phyloP scores from a whole-genome alignment of 64 coral and sea anemone species.

The Pocillopora verrucosa region DNA sequence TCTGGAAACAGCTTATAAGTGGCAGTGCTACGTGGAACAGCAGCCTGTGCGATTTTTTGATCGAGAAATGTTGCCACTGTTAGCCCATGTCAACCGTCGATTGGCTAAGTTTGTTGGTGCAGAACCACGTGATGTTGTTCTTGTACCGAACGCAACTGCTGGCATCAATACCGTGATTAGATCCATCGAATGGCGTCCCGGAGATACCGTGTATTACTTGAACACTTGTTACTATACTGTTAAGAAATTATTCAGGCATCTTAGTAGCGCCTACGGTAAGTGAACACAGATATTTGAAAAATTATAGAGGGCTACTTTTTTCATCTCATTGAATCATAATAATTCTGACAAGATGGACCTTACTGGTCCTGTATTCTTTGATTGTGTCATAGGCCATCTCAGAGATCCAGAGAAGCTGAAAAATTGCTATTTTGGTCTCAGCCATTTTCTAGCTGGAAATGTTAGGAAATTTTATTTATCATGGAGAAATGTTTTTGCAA shows the following conservation, averaged over 20 bases:
- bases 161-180: conserved; percentile 53
- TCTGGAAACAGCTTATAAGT: conserved; percentile 40
- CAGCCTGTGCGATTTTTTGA: conserved; percentile 59
- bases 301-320: too few species aligned
- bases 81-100: conserved; percentile 45
- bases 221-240: conserved; percentile 70
- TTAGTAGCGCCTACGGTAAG: conserved; percentile 51
- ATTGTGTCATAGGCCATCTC: too few species aligned
- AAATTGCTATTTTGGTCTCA: too few species aligned
- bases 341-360: too few species aligned
- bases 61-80: conserved; percentile 38
- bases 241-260: conserved; percentile 51
- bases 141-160: conserved; percentile 48
- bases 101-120: conserved; percentile 55
- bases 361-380: too few species aligned
- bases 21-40: conserved; percentile 45
- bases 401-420: too few species aligned
- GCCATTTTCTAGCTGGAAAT: too few species aligned
- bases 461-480: too few species aligned
- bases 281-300: background rate
- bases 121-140: conserved; percentile 47
- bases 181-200: conserved; percentile 34
- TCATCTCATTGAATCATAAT: too few species aligned
- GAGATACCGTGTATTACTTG: conserved; percentile 59
- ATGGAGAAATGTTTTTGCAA: too few species aligned